phyloP scores from a whole-genome alignment of 2,797 vertebrate genomes.

The Rhincodon typus region DNA sequence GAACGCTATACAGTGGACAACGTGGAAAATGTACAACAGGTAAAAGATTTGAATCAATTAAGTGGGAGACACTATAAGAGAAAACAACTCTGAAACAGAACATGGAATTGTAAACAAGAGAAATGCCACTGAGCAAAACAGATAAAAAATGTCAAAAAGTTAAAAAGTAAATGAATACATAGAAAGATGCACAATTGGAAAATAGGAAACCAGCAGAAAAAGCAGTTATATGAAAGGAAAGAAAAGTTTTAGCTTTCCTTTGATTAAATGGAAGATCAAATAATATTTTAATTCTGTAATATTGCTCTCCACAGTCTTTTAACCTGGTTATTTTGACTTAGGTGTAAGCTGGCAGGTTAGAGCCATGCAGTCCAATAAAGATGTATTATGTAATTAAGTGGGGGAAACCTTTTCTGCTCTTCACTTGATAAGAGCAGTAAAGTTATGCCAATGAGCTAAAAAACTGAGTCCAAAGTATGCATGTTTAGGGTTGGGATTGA shows the following conservation, averaged over 20 bases:
- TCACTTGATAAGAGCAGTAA: not conserved
- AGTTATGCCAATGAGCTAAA: not conserved
- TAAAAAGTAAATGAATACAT: not conserved
- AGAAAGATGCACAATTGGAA: not conserved
- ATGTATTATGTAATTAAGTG: not conserved
- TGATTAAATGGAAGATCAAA: not conserved
- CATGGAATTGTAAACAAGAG: not conserved
- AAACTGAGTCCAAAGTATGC: not conserved
- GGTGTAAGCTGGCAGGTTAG: not conserved
- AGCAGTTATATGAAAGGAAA: not conserved
- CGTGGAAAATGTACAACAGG: not conserved
- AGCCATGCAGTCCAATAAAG: not conserved
- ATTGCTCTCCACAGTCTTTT: too few species aligned
- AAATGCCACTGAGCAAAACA: not conserved
- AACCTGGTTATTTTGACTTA: not conserved
- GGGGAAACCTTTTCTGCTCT: not conserved
- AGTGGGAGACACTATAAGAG: not conserved
- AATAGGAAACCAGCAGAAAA: not conserved
- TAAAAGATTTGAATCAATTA: not conserved
- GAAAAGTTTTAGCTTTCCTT: not conserved
- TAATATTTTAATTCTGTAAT: too few species aligned
- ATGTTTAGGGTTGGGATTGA: too few species aligned
- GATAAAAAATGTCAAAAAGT: too few species aligned
- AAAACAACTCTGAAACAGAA: not conserved
- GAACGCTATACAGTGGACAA: not conserved